These are phyloP conservation scores for Ramphastos sulfuratus DNA, from an alignment of 2,113 vertebrate species.

Conservation along the genomic window DNA sequence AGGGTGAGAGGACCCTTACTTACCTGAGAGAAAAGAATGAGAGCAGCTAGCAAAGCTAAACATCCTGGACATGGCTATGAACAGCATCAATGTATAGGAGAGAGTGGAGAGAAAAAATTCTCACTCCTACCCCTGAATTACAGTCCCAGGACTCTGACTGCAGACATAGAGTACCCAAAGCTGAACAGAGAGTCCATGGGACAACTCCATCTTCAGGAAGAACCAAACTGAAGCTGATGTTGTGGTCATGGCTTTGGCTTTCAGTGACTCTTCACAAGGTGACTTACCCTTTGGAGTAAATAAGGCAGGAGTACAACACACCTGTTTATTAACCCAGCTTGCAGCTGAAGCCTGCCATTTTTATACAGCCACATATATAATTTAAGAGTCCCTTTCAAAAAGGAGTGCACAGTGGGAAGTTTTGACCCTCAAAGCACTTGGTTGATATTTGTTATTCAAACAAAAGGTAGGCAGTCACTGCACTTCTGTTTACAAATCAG, in stretches of 20 bases:
- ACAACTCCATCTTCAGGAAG: not conserved
- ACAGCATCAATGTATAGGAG: fast-evolving
- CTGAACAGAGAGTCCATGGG: not conserved
- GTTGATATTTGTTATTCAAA: not conserved
- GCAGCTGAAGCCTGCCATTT: not conserved
- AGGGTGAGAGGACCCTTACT: not conserved
- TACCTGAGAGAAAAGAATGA: not conserved
- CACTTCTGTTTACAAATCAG: not conserved
- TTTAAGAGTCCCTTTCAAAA: not conserved
- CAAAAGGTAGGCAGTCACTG: not conserved
- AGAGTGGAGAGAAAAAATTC: not conserved
- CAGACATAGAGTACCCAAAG: not conserved
- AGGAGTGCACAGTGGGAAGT: not conserved
- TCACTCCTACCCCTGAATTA: not conserved
- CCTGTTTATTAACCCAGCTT: not conserved
- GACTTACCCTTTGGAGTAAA: not conserved
- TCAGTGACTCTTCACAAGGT: not conserved
- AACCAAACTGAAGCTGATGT: not conserved
- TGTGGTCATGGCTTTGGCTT: not conserved
- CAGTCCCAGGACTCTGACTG: not conserved
- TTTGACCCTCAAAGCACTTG: not conserved
- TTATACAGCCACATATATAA: not conserved
- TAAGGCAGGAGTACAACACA: not conserved
- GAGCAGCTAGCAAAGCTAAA: not conserved
- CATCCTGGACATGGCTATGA: not conserved